A percentile compares a stretch with the other conserved stretches of the same genome.
phyloP scores from a whole-genome alignment of 2,113 vertebrate genomes.

The Nibea albiflora region DNA sequence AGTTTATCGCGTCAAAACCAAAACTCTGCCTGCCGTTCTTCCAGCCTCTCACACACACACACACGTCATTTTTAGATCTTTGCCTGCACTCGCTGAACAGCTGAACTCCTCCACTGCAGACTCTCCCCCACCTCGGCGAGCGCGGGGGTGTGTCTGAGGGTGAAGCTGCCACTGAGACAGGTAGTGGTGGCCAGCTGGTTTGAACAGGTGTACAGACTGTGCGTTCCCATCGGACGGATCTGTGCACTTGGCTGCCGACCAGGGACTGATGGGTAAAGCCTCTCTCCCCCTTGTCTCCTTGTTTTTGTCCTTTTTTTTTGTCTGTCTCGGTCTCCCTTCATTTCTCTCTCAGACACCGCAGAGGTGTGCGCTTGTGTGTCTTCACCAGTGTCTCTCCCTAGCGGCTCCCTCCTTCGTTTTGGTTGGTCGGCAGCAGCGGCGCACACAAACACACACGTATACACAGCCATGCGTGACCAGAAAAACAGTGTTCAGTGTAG shows the following conservation, averaged over 20 bases:
- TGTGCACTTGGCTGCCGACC: conserved; percentile 91
- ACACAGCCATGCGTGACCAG: conserved; percentile 62
- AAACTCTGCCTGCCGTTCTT: background rate
- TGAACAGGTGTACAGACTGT: conserved; percentile 92
- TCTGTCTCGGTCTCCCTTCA: conserved; percentile 25
- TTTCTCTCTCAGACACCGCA: background rate
- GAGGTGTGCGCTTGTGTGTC: conserved; percentile 11
- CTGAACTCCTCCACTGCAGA: background rate
- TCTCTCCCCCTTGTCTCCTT: conserved; percentile 8
- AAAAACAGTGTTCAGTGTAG: conserved; percentile 62
- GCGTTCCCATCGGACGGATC: conserved; percentile 91
- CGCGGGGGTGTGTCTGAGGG: conserved; percentile 53
- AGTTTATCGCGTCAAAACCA: background rate
- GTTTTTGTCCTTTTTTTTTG: background rate
- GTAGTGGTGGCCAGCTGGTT: conserved; percentile 92
- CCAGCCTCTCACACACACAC: background rate
- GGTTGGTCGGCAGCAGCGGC: conserved; percentile 30
- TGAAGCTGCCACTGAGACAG: conserved; percentile 82
- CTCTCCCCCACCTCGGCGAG: conserved; percentile 14
- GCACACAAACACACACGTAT: conserved; percentile 9
- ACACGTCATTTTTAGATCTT: background rate
- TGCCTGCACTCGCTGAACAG: background rate
- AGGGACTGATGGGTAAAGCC: conserved; percentile 75
- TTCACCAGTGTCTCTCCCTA: conserved; percentile 18
- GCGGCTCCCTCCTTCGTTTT: conserved; percentile 55